Evolutionary conservation across 2,888 invertebrate genomes (phyloP), one percentile per base, ranked within the genome.

Genomic region (Masnerella sp.): DNA sequence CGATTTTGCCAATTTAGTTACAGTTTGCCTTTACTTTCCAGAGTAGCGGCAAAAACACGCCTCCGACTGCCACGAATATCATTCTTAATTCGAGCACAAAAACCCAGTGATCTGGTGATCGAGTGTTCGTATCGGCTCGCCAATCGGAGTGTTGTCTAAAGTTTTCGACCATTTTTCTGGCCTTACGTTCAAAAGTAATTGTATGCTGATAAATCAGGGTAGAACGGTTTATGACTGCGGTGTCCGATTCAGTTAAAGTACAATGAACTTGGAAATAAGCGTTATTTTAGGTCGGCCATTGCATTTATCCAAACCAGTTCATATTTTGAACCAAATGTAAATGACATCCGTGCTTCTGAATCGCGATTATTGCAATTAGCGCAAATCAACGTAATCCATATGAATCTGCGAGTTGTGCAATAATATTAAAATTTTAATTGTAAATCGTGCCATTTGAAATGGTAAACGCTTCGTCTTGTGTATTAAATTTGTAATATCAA

Each of bases 1-100:
- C 69, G 54, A 74, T 69, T 74, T 74, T 69, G 61, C 74, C 69
- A 69, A 64, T 64, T 73, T 68, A 56, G 65, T 69, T 69, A 54
- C 54, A 59, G 69, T 61, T 59, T 18, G 51, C 62, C 51, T 59
- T 59, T 45, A 69, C 69, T 69, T 74, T 69, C 67, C 67, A 67
- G 45, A 30, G 51, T 8, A 12, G 42, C 4, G 14, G 36, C 36
- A 59, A 65, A 58, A 71, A 52, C 36, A 34, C 30, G 25, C 54
- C 49, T 7, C 56, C 18, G 52, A 28, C 25, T 34, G 9, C 42
- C 36, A 8, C 47, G 43, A 49, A 54, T 54, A 30, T 49, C 49
- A 36, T 49, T 62, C 47, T 61, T 61, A 38, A 61, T 69, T 40
- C 25, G 17, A 36, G 4, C 25, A 18, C 9, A 65, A 54, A 65